phyloP scores from a whole-genome alignment of 2,888 invertebrate species.

The Drosophila acutilabella region DNA sequence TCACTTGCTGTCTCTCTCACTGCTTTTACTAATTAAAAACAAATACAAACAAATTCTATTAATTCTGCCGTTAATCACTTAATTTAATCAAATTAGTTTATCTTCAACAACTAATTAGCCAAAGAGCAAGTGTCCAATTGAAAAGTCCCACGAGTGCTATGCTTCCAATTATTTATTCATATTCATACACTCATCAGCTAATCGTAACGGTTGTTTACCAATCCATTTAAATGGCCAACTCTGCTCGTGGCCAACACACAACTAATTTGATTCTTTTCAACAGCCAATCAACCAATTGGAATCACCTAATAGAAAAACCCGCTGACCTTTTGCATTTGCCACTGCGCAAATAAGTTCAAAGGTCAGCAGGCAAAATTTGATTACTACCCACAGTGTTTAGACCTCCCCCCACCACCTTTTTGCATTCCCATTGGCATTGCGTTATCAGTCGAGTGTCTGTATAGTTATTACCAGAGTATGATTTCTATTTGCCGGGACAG shows the following conservation, averaged over 20 bases:
- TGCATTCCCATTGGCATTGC: slow-evolving; percentile 8
- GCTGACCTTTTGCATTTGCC: slow-evolving; percentile 41
- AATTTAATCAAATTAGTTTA: slow-evolving; percentile 12
- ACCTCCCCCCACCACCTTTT: no score
- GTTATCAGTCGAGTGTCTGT: slow-evolving; percentile 47
- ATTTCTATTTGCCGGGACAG: slow-evolving; percentile 70
- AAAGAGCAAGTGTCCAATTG: slow-evolving; percentile 38
- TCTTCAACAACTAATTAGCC: slow-evolving; percentile 35
- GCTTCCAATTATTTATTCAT: not conserved
- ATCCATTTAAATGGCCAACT: slow-evolving; percentile 58
- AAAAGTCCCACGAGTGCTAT: slow-evolving; percentile 32
- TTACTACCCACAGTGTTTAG: slow-evolving; percentile 16
- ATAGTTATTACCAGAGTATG: slow-evolving; percentile 58
- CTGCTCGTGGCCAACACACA: slow-evolving; percentile 26
- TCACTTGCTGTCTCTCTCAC: no score
- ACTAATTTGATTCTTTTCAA: slow-evolving; percentile 59
- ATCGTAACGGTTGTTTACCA: slow-evolving; percentile 62
- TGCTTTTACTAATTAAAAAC: no score
- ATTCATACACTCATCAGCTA: slow-evolving; percentile 34
- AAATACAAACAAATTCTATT: slow-evolving; percentile 11
- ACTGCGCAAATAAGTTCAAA: slow-evolving; percentile 51
- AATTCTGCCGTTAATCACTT: slow-evolving; percentile 18
- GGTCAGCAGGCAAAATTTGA: slow-evolving; percentile 48
- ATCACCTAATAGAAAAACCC: slow-evolving; percentile 3
- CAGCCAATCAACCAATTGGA: slow-evolving; percentile 1